Conservation (phyloP, 2,888 invertebrate genomes). For the Scotopteryx bipunctaria region DNA sequence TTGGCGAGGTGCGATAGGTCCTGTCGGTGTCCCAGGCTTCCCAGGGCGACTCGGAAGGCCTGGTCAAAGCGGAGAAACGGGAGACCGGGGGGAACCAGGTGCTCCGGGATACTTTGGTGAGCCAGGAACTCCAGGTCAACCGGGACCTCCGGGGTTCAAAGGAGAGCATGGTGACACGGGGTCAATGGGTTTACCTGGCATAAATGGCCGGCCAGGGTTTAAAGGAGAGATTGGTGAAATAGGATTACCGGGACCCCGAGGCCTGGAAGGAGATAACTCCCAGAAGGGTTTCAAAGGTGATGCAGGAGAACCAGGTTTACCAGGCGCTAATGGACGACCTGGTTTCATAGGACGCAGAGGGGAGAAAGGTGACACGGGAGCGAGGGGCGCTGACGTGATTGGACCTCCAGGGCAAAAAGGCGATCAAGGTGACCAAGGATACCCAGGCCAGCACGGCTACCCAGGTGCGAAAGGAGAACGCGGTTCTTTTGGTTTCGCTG, state of each 20-base stretch:
- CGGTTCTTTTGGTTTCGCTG: conserved; percentile 82
- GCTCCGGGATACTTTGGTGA: conserved; percentile 75
- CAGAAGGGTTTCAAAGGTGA: conserved; percentile 86
- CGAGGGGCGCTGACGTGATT: conserved; percentile 69
- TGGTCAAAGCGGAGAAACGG: conserved; percentile 68
- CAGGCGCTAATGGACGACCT: conserved; percentile 76
- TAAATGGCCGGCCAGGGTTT: conserved; percentile 56
- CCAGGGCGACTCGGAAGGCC: conserved; percentile 62
- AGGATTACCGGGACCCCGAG: conserved; percentile 82
- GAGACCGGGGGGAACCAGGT: conserved; percentile 91
- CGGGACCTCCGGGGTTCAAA: conserved; percentile 53
- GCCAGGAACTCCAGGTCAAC: conserved; percentile 76
- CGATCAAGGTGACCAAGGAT: conserved; percentile 84
- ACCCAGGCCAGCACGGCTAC: conserved; percentile 71
- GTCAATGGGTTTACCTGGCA: conserved; percentile 49
- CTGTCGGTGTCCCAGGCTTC: conserved; percentile 69
- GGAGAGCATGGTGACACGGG: conserved; percentile 57
- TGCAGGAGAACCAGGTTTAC: conserved; percentile 63
- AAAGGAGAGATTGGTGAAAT: conserved; percentile 78
- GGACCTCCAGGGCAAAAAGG: conserved; percentile 85
- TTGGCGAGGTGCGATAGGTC: conserved; percentile 62
- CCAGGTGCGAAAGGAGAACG: conserved; percentile 79
- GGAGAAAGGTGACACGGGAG: conserved; percentile 82
- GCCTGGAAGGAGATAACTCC: conserved; percentile 84
- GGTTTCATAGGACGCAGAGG: conserved; percentile 75